Percentiles rank a stretch among this genome's conserved stretches.
These are phyloP conservation scores for Crematogaster levior DNA, from an alignment of 2,888 invertebrate genomes.

Conservation along the genomic window DNA sequence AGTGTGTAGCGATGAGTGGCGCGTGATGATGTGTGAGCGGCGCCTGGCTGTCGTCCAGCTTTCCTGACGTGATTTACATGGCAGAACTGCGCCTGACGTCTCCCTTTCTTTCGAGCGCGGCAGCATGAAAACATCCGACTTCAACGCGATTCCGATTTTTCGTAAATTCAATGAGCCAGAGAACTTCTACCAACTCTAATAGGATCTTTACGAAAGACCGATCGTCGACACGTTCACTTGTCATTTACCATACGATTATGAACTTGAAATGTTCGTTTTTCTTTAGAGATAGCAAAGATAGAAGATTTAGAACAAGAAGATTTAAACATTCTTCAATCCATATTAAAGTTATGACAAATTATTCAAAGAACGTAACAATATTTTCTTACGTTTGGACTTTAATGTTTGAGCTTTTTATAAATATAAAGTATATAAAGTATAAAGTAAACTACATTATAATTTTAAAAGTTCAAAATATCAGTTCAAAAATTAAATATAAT, in stretches of 20 bases:
- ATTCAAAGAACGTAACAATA: neutral
- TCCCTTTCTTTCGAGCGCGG: slow-evolving; percentile 39
- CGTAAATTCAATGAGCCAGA: slow-evolving; percentile 7
- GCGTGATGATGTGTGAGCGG: slow-evolving; percentile 44
- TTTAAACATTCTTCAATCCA: neutral
- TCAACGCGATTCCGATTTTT: slow-evolving; percentile 23
- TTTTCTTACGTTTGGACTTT: neutral
- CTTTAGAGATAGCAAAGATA: no score
- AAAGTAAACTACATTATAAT: neutral
- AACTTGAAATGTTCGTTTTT: neutral
- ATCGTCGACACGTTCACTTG: neutral
- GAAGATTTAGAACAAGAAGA: neutral
- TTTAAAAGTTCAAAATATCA: neutral
- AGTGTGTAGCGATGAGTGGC: neutral
- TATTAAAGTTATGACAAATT: neutral
- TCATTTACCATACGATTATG: slow-evolving; percentile 2
- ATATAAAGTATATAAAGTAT: neutral
- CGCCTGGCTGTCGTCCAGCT: slow-evolving; percentile 66
- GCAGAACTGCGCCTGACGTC: slow-evolving; percentile 44
- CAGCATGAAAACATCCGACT: slow-evolving; percentile 44
- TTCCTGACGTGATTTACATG: slow-evolving; percentile 65
- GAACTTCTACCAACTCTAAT: neutral
- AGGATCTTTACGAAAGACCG: neutral
- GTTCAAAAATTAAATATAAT: neutral
- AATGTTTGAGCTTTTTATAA: neutral